Percentiles rank a stretch among this genome's conserved stretches.
phyloP scores from a whole-genome alignment of 2,797 vertebrate species.

The Morelia viridis region DNA sequence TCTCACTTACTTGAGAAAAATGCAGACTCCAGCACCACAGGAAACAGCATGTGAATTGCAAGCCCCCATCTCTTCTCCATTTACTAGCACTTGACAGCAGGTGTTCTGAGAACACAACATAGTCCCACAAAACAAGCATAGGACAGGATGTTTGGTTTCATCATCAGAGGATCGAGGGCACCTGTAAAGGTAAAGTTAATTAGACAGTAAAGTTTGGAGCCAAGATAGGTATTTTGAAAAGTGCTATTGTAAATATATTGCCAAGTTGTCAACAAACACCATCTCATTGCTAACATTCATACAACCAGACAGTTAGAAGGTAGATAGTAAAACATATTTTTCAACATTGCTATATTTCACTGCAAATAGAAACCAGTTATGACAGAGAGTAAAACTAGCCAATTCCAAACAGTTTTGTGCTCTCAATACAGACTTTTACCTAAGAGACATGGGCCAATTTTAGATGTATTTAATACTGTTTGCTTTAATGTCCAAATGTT shows the following conservation, averaged over 20 bases:
- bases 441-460: neutral
- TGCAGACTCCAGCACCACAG: conserved; percentile 94
- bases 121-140: conserved; percentile 93
- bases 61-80: conserved; percentile 91
- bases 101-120: conserved; percentile 94
- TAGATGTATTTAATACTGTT: neutral
- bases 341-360: neutral
- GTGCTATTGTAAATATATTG: neutral
- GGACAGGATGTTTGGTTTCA: conserved; percentile 90
- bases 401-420: neutral
- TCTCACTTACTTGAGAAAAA: conserved; percentile 90
- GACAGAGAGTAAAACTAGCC: neutral
- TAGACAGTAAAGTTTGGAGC: conserved; percentile 13
- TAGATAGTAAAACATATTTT: neutral
- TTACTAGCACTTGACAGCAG: conserved; percentile 90
- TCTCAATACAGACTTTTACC: neutral
- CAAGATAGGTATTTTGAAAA: neutral
- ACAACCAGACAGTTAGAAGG: neutral
- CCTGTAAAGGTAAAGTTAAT: conserved; percentile 68
- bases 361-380: neutral
- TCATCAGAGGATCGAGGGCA: conserved; percentile 92
- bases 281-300: neutral
- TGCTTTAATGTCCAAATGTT: neutral
- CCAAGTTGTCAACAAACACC: neutral
- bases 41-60: conserved; percentile 90